Conservation (phyloP, 2,797 vertebrate species). For the Linurgus olivaceus region DNA sequence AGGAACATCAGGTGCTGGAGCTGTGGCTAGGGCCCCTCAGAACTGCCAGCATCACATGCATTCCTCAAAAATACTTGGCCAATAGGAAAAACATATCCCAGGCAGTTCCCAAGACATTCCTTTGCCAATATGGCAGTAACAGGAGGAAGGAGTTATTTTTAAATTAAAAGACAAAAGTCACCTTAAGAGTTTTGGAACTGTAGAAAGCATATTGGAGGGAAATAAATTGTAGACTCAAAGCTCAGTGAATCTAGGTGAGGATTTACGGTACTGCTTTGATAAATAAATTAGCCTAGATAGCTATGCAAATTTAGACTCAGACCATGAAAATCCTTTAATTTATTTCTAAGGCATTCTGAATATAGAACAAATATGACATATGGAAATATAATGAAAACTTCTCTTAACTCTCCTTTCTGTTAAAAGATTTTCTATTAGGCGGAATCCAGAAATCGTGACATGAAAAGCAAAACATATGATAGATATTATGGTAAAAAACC, state of each 20-base stretch:
- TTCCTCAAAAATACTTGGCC: neutral
- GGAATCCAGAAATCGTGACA: neutral
- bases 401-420: neutral
- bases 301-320: neutral
- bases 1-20: neutral
- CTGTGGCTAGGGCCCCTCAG: neutral
- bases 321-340: neutral
- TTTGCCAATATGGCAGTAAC: neutral
- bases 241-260: neutral
- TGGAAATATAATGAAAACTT: neutral
- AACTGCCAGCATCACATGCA: neutral
- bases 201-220: neutral
- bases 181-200: neutral
- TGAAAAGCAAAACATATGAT: neutral
- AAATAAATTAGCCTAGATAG: neutral
- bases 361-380: neutral
- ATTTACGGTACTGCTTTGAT: neutral
- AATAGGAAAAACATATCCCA: neutral
- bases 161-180: neutral
- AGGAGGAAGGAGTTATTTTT: neutral
- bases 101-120: neutral
- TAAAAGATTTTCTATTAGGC: neutral
- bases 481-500: neutral
- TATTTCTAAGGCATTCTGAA: neutral
- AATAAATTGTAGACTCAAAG: neutral